These are phyloP conservation scores for Brachyhypopomus occidentalis DNA, from an alignment of 2,113 vertebrate species.

Conservation along the genomic window DNA sequence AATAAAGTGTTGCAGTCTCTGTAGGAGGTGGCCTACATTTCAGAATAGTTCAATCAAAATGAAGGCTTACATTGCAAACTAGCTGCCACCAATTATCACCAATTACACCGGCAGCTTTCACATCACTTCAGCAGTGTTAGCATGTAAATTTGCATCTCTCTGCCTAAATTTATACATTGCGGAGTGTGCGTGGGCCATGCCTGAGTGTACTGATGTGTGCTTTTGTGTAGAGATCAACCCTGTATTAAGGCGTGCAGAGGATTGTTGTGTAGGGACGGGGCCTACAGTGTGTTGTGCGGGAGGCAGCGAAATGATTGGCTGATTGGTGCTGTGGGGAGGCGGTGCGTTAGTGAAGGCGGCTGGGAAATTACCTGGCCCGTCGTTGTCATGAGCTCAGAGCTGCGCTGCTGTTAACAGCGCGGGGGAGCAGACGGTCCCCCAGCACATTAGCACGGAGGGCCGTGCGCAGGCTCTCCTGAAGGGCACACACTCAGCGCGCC, in stretches of 20 bases:
- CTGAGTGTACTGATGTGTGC: not conserved
- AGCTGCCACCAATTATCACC: not conserved
- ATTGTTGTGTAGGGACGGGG: constrained; percentile 4
- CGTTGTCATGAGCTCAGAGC: constrained; percentile 57
- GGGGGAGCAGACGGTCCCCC: constrained; percentile 42
- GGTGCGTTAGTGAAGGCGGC: not conserved
- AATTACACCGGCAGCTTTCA: not conserved
- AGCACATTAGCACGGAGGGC: constrained; percentile 47
- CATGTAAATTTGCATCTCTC: not conserved
- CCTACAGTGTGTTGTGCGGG: constrained; percentile 33
- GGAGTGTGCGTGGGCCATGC: not conserved
- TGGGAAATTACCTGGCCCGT: constrained; percentile 68
- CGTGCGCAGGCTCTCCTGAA: constrained; percentile 23
- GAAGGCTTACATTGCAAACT: not conserved
- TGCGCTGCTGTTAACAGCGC: constrained; percentile 48
- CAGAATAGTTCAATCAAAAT: not conserved
- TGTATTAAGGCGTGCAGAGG: constrained; percentile 21
- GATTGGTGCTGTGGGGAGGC: constrained; percentile 57
- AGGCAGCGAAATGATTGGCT: constrained; percentile 60
- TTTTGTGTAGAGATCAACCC: not conserved
- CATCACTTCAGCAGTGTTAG: not conserved
- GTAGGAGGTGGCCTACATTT: not conserved
- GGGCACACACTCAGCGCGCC: constrained; percentile 36
- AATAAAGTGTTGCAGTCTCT: not conserved
- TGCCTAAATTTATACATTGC: not conserved